Base-by-base conservation (phyloP, 2,113 vertebrate genomes). In the Chaetodon auriga region DNA sequence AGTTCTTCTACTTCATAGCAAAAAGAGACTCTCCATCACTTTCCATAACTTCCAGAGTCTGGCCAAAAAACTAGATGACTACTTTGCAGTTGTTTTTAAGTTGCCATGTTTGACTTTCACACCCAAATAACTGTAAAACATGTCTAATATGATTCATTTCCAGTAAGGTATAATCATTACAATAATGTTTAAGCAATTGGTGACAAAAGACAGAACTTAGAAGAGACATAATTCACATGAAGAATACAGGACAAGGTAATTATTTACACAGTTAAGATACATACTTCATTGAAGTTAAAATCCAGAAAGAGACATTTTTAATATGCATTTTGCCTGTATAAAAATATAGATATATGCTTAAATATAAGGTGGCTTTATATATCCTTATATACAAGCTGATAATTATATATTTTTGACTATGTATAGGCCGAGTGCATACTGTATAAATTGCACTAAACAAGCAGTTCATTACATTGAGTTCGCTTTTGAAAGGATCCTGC, bases 251-350 rank as follows among this genome's bases (percentile, higher is more conserved):
- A 66, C 6, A 58, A 70, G 43, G 69, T 62, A 1, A 41, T 57
- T 54, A 81, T 68, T n/a, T 60, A 75, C 68, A 88, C 61, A 86
- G 43, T 46, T 77, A 65, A 84, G 43, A 81, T 80, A 63, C 74
- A 76, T 48, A 86, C 78, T 87, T 86, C 82, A 91, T 51, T 87
- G 71, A 92, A 89, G 70, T 89, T 88, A 62, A 68, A 83, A 77
- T n/a, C 9, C 5, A 45, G 46, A 78, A 64, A 58, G 2, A 60
- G 8, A 43, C 35, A 57, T 49, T 60, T 83, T 75, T 79, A 65
- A 63, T 78, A 55, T 75, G 75, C 68, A 55, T 83, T 69, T 74
- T 36, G 57, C 36, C 43, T 65, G 65, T 87, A 83, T 80, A 88
- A 88, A 92, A 88, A 82, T 84, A 81, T 80, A 89, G 23, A 54